Evolutionary conservation across 2,888 invertebrate species (phyloP).

Genomic region (Cryptops parisi): DNA sequence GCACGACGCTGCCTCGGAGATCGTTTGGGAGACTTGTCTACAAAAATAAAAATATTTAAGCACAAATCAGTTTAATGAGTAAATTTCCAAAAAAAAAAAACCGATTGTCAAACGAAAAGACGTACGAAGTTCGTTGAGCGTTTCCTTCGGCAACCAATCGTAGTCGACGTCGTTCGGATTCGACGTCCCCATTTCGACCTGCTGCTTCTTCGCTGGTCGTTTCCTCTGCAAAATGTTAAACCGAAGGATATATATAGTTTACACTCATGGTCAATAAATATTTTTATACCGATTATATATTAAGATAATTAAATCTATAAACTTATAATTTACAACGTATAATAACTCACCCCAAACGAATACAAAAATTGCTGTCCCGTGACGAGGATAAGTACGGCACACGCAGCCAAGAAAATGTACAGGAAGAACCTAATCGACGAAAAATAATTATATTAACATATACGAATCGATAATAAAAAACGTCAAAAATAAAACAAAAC

Average conservation of each 20-base stretch:
- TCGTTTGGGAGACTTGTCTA: conserved; percentile 11
- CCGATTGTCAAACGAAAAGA: conserved; percentile 21
- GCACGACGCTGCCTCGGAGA: conserved; percentile 18
- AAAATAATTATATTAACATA: too few species aligned
- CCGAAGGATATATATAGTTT: neutral
- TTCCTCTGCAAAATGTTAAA: conserved; percentile 27
- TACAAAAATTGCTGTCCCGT: conserved; percentile 56
- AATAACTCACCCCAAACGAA: conserved; percentile 49
- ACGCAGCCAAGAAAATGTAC: conserved; percentile 84
- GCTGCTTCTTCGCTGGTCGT: conserved; percentile 22
- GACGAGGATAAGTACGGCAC: conserved; percentile 69
- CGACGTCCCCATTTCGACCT: conserved; percentile 63
- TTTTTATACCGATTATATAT: neutral
- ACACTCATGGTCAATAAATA: neutral
- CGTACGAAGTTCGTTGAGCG: conserved; percentile 63
- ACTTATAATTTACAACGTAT: neutral
- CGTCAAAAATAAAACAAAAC: neutral
- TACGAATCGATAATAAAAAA: neutral
- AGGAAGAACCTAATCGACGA: conserved; percentile 74
- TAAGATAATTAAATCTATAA: conserved; percentile 4
- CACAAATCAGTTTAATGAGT: neutral
- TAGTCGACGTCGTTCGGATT: conserved; percentile 87
- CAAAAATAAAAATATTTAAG: neutral
- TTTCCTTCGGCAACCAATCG: conserved; percentile 94
- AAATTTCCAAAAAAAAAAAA: neutral